Evolutionary conservation across 2,797 vertebrate genomes (phyloP).

Genomic region (Eremophila alpestris): DNA sequence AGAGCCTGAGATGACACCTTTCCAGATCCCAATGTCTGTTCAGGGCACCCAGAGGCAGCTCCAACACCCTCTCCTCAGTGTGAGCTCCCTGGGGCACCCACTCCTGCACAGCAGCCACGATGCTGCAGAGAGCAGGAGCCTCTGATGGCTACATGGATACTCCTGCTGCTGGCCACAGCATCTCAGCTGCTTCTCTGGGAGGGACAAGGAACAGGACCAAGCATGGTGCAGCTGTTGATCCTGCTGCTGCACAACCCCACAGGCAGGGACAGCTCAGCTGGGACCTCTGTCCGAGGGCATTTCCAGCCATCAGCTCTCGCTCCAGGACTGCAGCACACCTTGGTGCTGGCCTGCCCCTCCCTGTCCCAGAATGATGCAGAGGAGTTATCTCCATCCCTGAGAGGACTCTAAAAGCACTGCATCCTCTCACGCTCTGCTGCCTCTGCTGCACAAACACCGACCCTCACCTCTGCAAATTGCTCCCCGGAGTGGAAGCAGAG

Average conservation of each 20-base stretch:
- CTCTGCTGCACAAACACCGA: background rate
- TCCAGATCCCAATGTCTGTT: background rate
- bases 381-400: background rate
- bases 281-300: background rate
- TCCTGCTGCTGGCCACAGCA: background rate
- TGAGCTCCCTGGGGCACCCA: background rate
- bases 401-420: background rate
- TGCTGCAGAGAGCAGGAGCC: background rate
- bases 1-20: background rate
- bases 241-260: background rate
- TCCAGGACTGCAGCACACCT: background rate
- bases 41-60: fast-evolving
- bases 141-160: background rate
- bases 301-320: background rate
- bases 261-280: background rate
- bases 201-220: background rate
- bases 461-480: background rate
- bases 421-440: background rate
- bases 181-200: background rate
- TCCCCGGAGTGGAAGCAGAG: background rate
- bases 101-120: background rate
- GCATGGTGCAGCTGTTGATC: background rate
- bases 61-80: background rate
- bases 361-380: background rate
- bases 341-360: background rate